Percentiles rank a stretch among this genome's conserved stretches.
These are phyloP conservation scores for Dynastes hyllus DNA, from an alignment of 2,888 invertebrate species.

Conservation along the genomic window DNA sequence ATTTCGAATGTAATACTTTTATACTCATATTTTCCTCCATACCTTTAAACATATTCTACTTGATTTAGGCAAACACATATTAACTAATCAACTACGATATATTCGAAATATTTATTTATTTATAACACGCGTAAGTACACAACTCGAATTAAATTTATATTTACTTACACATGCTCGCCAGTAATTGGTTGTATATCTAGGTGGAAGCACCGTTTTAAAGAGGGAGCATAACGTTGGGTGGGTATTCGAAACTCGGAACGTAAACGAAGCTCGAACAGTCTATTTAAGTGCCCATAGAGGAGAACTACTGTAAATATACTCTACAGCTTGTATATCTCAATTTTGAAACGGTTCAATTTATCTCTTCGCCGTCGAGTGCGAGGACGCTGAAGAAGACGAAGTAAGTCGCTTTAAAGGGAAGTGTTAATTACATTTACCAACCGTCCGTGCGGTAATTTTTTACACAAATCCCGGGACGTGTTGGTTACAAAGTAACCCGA, in stretches of 20 bases:
- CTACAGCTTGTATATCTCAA: constrained; percentile 37
- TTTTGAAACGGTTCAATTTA: constrained; percentile 38
- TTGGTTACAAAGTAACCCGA: constrained; percentile 36
- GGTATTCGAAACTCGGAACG: constrained; percentile 18
- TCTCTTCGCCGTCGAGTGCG: constrained; percentile 15
- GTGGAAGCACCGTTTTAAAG: constrained; percentile 11
- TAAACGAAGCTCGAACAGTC: constrained; percentile 11
- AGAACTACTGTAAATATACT: constrained; percentile 30
- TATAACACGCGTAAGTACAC: background rate
- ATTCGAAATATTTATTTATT: background rate
- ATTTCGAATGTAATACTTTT: too few species aligned
- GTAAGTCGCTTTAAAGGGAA: constrained; percentile 36
- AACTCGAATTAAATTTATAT: constrained; percentile 11
- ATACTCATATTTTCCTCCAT: too few species aligned
- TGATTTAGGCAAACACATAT: background rate
- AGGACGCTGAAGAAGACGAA: constrained; percentile 29
- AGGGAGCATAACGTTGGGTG: background rate
- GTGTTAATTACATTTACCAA: constrained; percentile 42
- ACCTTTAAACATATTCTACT: too few species aligned
- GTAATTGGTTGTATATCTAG: background rate
- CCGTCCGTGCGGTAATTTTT: constrained; percentile 41
- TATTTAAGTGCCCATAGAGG: constrained; percentile 24
- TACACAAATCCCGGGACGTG: constrained; percentile 36
- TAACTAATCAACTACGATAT: constrained; percentile 3
- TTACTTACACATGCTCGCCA: background rate